Percentiles rank a stretch among this genome's conserved stretches.
phyloP scores from a whole-genome alignment of 2,113 vertebrate species.

The Amphilophus citrinellus region DNA sequence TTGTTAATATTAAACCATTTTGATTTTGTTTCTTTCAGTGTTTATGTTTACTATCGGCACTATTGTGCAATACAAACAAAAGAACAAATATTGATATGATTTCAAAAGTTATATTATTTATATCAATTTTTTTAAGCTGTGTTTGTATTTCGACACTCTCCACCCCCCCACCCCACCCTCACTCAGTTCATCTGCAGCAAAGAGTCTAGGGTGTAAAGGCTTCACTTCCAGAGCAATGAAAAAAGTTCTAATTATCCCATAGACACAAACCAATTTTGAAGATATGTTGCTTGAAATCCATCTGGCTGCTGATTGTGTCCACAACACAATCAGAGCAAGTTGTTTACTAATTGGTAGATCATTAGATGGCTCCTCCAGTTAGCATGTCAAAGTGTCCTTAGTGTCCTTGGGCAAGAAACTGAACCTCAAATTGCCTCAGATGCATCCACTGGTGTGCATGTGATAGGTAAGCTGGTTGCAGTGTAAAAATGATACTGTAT shows the following conservation, averaged over 20 bases:
- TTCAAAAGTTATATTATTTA: too few species aligned
- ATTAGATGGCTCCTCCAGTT: rapidly evolving
- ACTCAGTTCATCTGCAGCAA: too few species aligned
- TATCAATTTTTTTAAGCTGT: too few species aligned
- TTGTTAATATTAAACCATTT: neutral
- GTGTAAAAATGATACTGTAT: neutral
- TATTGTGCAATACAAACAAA: too few species aligned
- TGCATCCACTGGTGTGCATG: neutral
- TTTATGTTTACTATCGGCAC: too few species aligned
- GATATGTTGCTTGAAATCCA: neutral
- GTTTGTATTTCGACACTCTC: too few species aligned
- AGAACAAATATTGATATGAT: too few species aligned
- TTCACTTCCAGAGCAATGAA: neutral
- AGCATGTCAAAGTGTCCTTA: neutral
- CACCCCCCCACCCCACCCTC: too few species aligned
- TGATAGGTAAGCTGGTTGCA: neutral
- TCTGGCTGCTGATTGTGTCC: neutral
- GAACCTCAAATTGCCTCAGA: neutral
- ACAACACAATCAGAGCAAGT: too few species aligned
- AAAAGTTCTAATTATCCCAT: neutral
- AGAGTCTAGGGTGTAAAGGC: neutral
- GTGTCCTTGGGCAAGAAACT: rapidly evolving
- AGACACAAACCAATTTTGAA: neutral
- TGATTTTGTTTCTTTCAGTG: too few species aligned
- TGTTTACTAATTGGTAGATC: neutral